phyloP scores from a whole-genome alignment of 2,113 vertebrate genomes.

The Ictidomys tridecemlineatus region DNA sequence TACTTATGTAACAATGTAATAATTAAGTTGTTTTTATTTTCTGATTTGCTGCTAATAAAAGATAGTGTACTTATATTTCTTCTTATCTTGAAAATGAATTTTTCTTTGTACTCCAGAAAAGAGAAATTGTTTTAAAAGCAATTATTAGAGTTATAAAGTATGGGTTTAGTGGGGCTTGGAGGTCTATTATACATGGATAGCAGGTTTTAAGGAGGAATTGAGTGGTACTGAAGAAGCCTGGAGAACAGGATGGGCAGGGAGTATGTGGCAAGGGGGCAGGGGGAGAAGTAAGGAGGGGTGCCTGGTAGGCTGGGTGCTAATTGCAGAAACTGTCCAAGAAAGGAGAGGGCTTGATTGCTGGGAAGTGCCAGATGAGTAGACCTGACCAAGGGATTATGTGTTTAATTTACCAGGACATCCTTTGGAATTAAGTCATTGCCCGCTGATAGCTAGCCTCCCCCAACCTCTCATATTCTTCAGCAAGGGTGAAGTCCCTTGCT shows the following conservation, averaged over 20 bases:
- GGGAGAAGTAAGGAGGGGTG: no score
- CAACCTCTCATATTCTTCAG: background rate
- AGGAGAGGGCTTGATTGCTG: background rate
- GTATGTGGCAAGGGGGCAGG: background rate
- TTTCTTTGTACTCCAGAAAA: background rate
- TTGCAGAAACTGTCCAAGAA: background rate
- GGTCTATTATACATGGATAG: background rate
- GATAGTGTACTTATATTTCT: background rate
- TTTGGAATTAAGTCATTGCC: background rate
- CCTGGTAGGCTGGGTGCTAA: background rate
- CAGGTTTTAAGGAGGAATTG: background rate
- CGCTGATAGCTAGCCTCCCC: background rate
- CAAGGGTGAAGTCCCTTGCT: background rate
- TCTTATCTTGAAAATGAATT: slow-evolving; percentile 13
- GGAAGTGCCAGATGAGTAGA: background rate
- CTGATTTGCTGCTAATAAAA: slow-evolving; percentile 31
- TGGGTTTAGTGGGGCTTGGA: background rate
- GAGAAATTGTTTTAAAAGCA: background rate
- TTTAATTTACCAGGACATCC: background rate
- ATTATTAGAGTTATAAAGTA: background rate
- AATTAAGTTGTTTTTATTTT: background rate
- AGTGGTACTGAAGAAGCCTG: background rate
- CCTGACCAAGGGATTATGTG: background rate
- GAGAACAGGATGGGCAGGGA: background rate
- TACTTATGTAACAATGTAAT: background rate